A percentile compares a stretch with the other conserved stretches of the same genome.
Conservation (phyloP, 2,888 invertebrate species). For the Ptilodon capucinus region DNA sequence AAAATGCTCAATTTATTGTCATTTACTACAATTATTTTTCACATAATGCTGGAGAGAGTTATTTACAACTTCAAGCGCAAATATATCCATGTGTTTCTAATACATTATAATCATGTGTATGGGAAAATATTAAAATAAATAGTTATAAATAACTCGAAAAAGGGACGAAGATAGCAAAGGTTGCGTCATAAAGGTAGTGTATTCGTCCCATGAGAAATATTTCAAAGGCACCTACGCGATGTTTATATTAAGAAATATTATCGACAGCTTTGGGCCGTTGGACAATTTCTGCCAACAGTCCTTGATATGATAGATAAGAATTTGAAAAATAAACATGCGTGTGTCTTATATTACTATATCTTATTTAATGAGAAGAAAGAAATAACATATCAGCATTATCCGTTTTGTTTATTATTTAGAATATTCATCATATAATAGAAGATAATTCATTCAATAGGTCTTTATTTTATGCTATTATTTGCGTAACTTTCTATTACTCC, state of each 20-base stretch:
- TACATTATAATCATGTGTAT: slow-evolving; percentile 4
- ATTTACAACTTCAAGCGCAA: background rate
- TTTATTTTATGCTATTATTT: background rate
- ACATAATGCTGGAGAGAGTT: too few relatives aligned
- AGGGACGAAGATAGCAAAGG: slow-evolving; percentile 20
- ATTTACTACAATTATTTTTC: too few relatives aligned
- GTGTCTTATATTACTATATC: too few relatives aligned
- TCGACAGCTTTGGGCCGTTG: background rate
- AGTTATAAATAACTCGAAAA: slow-evolving; percentile 26
- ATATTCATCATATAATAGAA: background rate
- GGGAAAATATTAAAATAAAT: slow-evolving; percentile 25
- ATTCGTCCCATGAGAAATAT: slow-evolving; percentile 21
- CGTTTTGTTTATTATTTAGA: too few relatives aligned
- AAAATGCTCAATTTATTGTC: too few relatives aligned
- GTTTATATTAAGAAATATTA: slow-evolving; percentile 16
- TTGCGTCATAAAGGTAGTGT: slow-evolving; percentile 20
- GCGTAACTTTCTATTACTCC: background rate
- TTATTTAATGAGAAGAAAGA: too few relatives aligned
- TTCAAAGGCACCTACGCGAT: slow-evolving; percentile 5
- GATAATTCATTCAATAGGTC: background rate
- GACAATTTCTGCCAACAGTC: background rate
- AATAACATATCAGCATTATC: too few relatives aligned
- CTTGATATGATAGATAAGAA: too few relatives aligned
- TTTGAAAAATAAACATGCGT: too few relatives aligned
- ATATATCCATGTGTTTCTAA: background rate